These are phyloP conservation scores for Oxyura jamaicensis DNA, from an alignment of 2,113 vertebrate species.

Conservation along the genomic window DNA sequence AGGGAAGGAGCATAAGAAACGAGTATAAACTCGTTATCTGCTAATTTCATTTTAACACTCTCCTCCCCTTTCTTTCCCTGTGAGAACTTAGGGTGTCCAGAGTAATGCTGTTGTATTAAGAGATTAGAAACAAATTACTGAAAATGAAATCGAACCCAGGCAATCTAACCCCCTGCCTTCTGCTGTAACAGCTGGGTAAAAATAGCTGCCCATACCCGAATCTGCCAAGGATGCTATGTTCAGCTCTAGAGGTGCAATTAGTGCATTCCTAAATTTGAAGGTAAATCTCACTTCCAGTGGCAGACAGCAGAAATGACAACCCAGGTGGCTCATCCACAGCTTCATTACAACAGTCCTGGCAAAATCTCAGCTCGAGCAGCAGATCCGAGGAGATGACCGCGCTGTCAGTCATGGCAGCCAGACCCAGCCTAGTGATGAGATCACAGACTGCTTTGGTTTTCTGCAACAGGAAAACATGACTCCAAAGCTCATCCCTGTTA, in stretches of 20 bases:
- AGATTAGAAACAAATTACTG: background rate
- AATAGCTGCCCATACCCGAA: background rate
- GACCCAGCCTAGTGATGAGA: background rate
- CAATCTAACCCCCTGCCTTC: background rate
- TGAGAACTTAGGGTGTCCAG: conserved; percentile 2
- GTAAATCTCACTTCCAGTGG: background rate
- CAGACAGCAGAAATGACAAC: background rate
- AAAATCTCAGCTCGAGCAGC: background rate
- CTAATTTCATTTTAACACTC: background rate
- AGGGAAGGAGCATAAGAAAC: background rate
- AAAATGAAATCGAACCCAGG: background rate
- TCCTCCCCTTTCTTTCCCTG: background rate
- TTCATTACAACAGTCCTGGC: background rate
- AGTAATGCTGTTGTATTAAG: background rate
- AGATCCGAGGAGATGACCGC: background rate
- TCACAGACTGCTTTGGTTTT: background rate
- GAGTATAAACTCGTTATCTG: background rate
- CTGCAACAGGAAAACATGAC: background rate
- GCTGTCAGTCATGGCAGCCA: background rate
- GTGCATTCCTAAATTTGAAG: background rate
- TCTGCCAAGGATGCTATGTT: background rate
- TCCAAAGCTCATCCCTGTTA: background rate
- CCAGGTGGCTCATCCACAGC: background rate
- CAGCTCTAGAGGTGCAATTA: background rate
- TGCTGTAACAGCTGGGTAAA: background rate